A percentile compares a stretch with the other conserved stretches of the same genome.
These are phyloP conservation scores for Dendroctonus ponderosae DNA, from an alignment of 1,140 invertebrate species.

Conservation along the genomic window DNA sequence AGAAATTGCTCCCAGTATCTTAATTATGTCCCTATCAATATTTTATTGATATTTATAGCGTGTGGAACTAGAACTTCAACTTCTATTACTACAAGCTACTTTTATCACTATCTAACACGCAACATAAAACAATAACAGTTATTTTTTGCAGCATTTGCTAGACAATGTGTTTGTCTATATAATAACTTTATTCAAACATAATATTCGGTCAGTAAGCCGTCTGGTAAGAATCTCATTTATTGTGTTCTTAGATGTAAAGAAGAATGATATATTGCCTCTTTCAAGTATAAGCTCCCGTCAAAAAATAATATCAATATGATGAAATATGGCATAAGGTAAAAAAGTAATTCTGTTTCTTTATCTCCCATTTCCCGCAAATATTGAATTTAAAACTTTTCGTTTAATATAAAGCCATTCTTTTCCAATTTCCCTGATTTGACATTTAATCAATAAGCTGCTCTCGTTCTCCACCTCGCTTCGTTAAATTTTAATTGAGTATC, in stretches of 20 bases:
- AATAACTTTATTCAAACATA: too few relatives aligned
- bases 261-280: conserved; percentile 12
- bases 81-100: too few relatives aligned
- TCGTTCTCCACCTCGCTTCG: conserved; percentile 21
- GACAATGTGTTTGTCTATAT: too few relatives aligned
- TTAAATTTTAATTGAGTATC: conserved; percentile 26
- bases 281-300: conserved; percentile 2
- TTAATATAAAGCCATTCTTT: conserved; percentile 24
- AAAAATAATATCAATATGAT: conserved; percentile 21
- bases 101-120: too few relatives aligned
- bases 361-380: conserved; percentile 27
- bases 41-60: too few relatives aligned
- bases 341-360: conserved; percentile 21
- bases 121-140: too few relatives aligned
- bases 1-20: too few relatives aligned
- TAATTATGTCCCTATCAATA: too few relatives aligned
- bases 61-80: too few relatives aligned
- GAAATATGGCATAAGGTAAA: conserved; percentile 22
- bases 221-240: conserved; percentile 1
- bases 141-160: too few relatives aligned
- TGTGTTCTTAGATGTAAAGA: conserved; percentile 2
- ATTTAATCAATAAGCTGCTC: conserved; percentile 24
- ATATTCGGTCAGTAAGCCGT: too few relatives aligned
- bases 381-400: conserved; percentile 26
- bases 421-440: conserved; percentile 20